Conservation (phyloP, 2,797 vertebrate genomes). For the Chaetophractus vellerosus region DNA sequence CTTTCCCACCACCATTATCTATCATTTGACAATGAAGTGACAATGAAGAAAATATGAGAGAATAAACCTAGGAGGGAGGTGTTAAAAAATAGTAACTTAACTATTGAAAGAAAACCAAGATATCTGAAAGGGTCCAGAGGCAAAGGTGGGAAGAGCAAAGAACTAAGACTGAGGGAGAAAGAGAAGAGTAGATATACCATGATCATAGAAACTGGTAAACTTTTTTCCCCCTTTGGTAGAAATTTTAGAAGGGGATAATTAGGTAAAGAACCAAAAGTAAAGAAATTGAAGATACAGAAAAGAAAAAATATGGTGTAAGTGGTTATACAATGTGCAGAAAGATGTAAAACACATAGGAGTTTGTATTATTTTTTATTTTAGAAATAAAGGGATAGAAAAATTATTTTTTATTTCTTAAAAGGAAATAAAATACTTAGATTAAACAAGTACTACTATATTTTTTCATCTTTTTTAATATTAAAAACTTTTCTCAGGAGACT, state of each 20-base stretch:
- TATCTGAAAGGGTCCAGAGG: not conserved
- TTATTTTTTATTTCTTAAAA: constrained; percentile 64
- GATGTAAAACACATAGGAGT: not conserved
- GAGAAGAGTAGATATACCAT: not conserved
- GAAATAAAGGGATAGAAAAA: constrained; percentile 47
- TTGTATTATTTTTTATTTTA: not conserved
- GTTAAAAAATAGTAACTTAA: not conserved
- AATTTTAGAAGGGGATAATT: not conserved
- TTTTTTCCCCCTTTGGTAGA: not conserved
- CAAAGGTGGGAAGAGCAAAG: not conserved
- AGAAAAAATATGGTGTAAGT: not conserved
- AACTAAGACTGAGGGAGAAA: not conserved
- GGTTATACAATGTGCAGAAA: not conserved
- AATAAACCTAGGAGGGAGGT: not conserved
- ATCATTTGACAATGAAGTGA: not conserved
- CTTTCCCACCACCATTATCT: not conserved
- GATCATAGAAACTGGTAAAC: not conserved
- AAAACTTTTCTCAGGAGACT: constrained; percentile 57
- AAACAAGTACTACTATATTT: not conserved
- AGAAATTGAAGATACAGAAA: not conserved
- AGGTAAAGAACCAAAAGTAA: not conserved
- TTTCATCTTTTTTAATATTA: constrained; percentile 62
- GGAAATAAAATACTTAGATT: constrained; percentile 61
- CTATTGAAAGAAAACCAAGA: not conserved
- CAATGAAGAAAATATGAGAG: not conserved